Conservation (phyloP, 2,888 invertebrate species). For the Volucella bombylans region DNA sequence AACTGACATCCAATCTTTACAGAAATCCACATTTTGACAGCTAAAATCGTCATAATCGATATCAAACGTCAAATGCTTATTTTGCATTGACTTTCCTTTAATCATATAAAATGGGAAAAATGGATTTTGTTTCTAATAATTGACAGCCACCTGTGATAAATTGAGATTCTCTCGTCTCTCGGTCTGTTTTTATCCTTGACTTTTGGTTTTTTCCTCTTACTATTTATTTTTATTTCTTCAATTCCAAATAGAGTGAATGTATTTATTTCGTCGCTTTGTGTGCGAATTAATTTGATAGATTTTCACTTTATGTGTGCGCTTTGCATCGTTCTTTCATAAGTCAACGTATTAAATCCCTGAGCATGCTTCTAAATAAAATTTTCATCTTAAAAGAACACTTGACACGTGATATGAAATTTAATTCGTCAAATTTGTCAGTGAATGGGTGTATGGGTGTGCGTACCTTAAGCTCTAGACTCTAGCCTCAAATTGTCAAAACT, state of each 20-base stretch:
- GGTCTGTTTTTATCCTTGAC: slow-evolving; percentile 6
- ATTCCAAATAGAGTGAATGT: slow-evolving; percentile 18
- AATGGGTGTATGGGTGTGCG: not conserved
- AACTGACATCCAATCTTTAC: slow-evolving; percentile 40
- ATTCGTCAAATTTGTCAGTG: slow-evolving; percentile 38
- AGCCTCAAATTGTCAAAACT: not conserved
- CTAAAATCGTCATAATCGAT: slow-evolving; percentile 7
- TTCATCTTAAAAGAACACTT: slow-evolving; percentile 58
- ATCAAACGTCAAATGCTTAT: slow-evolving; percentile 27
- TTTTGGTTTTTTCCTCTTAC: not conserved
- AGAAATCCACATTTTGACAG: slow-evolving; percentile 52
- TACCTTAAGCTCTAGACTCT: not conserved
- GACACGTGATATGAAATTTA: slow-evolving; percentile 70
- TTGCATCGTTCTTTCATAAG: slow-evolving; percentile 38
- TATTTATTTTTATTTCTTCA: not conserved
- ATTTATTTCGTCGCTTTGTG: slow-evolving; percentile 22
- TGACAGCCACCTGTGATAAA: slow-evolving; percentile 66
- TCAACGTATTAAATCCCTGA: slow-evolving; percentile 63
- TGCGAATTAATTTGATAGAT: slow-evolving; percentile 64
- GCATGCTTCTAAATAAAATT: slow-evolving; percentile 65
- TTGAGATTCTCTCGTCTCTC: slow-evolving; percentile 55
- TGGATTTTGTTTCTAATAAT: slow-evolving; percentile 34
- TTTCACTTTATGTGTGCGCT: slow-evolving; percentile 29
- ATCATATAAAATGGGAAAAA: slow-evolving; percentile 10
- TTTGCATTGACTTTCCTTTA: slow-evolving; percentile 39